phyloP scores from a whole-genome alignment of 2,113 vertebrate genomes.

The Turnix velox region DNA sequence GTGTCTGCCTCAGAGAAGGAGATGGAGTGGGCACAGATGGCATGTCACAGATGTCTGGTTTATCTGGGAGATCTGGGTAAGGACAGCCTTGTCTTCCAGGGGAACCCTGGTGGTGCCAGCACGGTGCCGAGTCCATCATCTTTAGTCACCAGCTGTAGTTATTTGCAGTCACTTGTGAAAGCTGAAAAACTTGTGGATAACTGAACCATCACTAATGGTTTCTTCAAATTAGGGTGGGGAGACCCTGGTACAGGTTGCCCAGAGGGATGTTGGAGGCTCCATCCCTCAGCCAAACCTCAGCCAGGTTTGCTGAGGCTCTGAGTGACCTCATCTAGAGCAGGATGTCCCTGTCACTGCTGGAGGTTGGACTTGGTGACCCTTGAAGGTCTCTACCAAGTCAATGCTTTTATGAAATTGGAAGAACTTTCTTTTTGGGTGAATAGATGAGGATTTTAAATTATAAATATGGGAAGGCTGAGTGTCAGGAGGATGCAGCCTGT shows the following conservation, averaged over 20 bases:
- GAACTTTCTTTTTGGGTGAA: not conserved
- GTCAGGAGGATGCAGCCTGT: no score
- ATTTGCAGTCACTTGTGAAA: not conserved
- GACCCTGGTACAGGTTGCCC: no score
- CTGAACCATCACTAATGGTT: not conserved
- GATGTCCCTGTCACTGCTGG: no score
- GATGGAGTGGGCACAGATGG: conserved; percentile 99
- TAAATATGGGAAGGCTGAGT: no score
- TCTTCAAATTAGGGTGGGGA: no score
- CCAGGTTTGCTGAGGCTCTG: no score
- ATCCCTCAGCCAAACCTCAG: no score
- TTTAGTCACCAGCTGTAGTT: not conserved
- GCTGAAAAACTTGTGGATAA: not conserved
- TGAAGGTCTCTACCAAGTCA: no score
- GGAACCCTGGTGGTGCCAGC: not conserved
- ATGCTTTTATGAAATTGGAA: no score
- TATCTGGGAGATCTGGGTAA: conserved; percentile 97
- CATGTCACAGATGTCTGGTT: conserved; percentile 93
- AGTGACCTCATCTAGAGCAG: no score
- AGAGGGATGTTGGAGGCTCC: no score
- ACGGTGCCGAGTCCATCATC: accelerated
- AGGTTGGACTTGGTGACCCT: no score
- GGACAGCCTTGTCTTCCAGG: not conserved
- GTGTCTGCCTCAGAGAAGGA: conserved; percentile 91
- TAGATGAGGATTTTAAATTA: not conserved